Evolutionary conservation across 2,113 vertebrate genomes (phyloP), one percentile per base, ranked within the genome.

Genomic region (Nestor notabilis): DNA sequence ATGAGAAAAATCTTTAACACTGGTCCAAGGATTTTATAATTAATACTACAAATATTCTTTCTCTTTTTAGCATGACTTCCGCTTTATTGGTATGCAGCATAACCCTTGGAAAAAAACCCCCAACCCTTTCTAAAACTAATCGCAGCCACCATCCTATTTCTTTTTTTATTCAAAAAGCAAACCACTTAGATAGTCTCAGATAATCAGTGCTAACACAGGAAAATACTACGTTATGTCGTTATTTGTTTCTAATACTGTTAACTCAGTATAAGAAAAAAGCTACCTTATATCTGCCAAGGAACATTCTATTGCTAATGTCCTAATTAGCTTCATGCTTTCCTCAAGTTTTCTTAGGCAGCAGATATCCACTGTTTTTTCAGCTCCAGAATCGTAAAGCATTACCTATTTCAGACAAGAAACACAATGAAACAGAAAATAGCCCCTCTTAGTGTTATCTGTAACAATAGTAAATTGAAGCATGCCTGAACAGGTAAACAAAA

Each of bases 231-330:
- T 9, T 47, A 39, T 3, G 6, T 15, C 41, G 70, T 44, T 31
- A 31, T 21, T 33, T 79, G 9, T 69, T 80, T 63, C n/a, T 55
- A 77, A 47, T 25, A 27, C 17, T 52, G 19, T 23, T 56, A 64
- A 64, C 9, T 78, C 9, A 74, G 27, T 13, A 5, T 7, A 56
- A 94, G 33, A 9, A 52, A 93, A 92, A 95, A 64, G 74, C 25
- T 98, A 99, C 99, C 99, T 99, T 97, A 99, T 99, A 76, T 98
- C 98, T 86, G 97, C 96, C 74, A 99, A 98, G 23, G 97, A 98
- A 90, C 99, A 99, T 93, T 99, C 98, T 75, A 99, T 50, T 61
- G 98, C 98, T 95, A 99, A 92, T 13, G 90, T 97, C 77, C 93
- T 98, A 9, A 97, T 74, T 37, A 37, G 87, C 95, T 87, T 97